phyloP scores from a whole-genome alignment of 2,797 vertebrate genomes.

The Pagetopsis macropterus region DNA sequence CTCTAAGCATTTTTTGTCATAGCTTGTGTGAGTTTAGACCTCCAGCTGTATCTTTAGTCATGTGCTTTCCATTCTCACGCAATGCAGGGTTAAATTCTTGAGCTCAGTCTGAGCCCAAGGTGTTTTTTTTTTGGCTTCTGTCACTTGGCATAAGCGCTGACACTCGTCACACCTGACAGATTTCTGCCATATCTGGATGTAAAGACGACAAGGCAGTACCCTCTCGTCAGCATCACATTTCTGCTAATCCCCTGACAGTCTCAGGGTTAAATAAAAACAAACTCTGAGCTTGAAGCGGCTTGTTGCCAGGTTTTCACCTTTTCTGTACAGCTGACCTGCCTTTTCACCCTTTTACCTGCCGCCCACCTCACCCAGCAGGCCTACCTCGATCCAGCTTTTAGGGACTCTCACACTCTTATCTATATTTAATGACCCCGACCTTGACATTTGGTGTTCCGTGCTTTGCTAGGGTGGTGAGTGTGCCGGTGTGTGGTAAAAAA shows the following conservation, averaged over 20 bases:
- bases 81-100: background rate
- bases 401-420: conserved; percentile 40
- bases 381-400: conserved; percentile 42
- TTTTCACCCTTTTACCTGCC: conserved; percentile 28
- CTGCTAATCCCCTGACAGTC: conserved; percentile 36
- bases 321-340: conserved; percentile 20
- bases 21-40: conserved; percentile 1
- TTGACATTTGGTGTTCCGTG: conserved; percentile 29
- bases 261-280: background rate
- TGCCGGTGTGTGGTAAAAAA: conserved; percentile 23
- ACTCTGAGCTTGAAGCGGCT: background rate
- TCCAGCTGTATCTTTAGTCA: conserved; percentile 15
- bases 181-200: conserved; percentile 28
- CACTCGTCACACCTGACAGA: conserved; percentile 33
- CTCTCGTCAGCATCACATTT: conserved; percentile 37
- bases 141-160: conserved; percentile 19
- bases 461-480: conserved; percentile 18
- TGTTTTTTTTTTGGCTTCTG: conserved; percentile 26
- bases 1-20: background rate
- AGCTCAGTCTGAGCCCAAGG: background rate
- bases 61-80: background rate
- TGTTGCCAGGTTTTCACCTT: background rate
- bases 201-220: conserved; percentile 23
- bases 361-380: conserved; percentile 18
- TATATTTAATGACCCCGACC: conserved; percentile 52